phyloP scores from a whole-genome alignment of 92 coral and sea anemone species.

The Desmophyllum pertusum region DNA sequence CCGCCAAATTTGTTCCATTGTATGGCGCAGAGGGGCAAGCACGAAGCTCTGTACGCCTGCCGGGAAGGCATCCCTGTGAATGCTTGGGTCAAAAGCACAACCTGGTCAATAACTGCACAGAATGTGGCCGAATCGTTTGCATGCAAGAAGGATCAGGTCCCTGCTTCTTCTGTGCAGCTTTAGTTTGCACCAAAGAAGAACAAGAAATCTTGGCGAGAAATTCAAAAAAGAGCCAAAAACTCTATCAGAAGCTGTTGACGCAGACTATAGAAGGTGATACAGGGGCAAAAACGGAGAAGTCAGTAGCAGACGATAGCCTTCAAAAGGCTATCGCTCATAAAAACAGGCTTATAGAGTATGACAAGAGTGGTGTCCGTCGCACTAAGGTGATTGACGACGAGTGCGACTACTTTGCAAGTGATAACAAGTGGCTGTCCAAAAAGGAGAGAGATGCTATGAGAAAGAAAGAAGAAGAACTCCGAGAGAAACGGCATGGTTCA shows the following conservation, averaged over 20 bases:
- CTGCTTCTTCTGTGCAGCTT: constrained; percentile 93
- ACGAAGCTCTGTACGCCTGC: constrained; percentile 85
- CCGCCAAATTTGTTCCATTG: constrained; percentile 82
- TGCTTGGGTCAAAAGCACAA: constrained; percentile 93
- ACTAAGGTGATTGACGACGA: constrained; percentile 98
- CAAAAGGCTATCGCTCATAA: constrained; percentile 90
- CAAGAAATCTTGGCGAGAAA: constrained; percentile 86
- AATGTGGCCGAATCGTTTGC: constrained; percentile 94
- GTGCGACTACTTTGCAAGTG: constrained; percentile 95
- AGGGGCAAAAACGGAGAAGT: constrained; percentile 2
- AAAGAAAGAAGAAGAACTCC: constrained; percentile 79
- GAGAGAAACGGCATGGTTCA: constrained; percentile 81
- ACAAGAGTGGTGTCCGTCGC: constrained; percentile 91
- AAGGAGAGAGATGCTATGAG: constrained; percentile 75
- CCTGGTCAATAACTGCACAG: constrained; percentile 86
- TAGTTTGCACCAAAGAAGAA: constrained; percentile 90
- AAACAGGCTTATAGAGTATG: constrained; percentile 87
- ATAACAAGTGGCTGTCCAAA: constrained; percentile 82
- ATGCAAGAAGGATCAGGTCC: constrained; percentile 98
- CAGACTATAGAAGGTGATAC: constrained; percentile 47
- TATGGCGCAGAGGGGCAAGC: constrained; percentile 95
- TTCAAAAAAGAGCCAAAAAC: constrained; percentile 89
- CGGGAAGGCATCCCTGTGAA: constrained; percentile 97
- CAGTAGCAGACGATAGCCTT: constrained; percentile 59
- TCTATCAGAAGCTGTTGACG: constrained; percentile 77